A percentile compares a stretch with the other conserved stretches of the same genome.
phyloP scores from a whole-genome alignment of 2,113 vertebrate species.

The Heptranchias perlo region DNA sequence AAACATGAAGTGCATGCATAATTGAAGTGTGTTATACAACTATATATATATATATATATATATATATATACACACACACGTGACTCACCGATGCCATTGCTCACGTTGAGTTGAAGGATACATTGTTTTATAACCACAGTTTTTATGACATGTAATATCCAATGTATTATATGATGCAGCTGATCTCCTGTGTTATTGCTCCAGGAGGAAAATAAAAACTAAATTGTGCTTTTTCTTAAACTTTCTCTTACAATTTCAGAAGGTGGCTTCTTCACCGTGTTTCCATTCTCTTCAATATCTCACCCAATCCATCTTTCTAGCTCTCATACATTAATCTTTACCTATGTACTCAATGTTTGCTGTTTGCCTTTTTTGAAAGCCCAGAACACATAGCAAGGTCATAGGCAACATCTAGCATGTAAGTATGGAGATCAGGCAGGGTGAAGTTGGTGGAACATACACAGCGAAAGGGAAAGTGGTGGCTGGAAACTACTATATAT shows the following conservation, averaged over 20 bases:
- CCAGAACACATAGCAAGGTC: background rate
- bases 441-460: background rate
- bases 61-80: background rate
- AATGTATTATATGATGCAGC: background rate
- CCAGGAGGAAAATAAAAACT: background rate
- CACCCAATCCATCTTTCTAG: too few species aligned
- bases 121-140: background rate
- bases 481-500: background rate
- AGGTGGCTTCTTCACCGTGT: too few species aligned
- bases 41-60: too few species aligned
- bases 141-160: background rate
- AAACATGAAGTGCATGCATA: background rate
- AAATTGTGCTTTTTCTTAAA: background rate
- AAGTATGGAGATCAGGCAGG: background rate
- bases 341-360: too few species aligned
- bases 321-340: too few species aligned
- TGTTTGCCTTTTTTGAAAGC: too few species aligned
- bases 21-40: background rate
- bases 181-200: background rate
- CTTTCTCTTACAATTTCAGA: too few species aligned
- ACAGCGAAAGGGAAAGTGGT: background rate
- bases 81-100: background rate
- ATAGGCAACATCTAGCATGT: background rate
- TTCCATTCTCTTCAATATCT: too few species aligned
- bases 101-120: background rate